Evolutionary conservation across 2,797 vertebrate genomes (phyloP), one percentile per base, ranked within the genome.

Genomic region (Eulemur mongoz): DNA sequence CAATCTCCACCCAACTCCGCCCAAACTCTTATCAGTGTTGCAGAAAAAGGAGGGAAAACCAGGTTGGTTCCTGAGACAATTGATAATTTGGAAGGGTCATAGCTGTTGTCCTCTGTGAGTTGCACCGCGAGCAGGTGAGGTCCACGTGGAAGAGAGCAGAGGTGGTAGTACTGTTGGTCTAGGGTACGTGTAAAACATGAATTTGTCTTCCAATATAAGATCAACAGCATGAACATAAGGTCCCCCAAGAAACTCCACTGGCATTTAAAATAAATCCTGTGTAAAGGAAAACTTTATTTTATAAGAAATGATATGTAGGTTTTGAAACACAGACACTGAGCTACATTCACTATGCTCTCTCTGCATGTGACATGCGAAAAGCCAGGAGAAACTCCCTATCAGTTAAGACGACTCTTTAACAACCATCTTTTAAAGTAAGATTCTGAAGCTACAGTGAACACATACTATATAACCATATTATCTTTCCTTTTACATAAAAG

Each of bases 111-210:
- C 32, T 86, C 32, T 65, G 0, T 45, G 22, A 86, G 0, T 23
- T 18, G 1, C 17, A 13, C 7, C 8, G 25, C 59, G 35, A 79
- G 9, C 35, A 61, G 45, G 65, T 1, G 50, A n/a, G 18, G 43
- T 15, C 40, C 7, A 9, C 0, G 0, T 0, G 32, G 65, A 7
- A 43, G 38, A 75, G 0, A 18, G 17, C 2, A 7, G 80, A 45
- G 20, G 48, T 18, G 25, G 17, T 0, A 11, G 48, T 4, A 10
- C 12, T 13, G 38, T 4, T 54, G 50, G 59, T 43, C 23, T 45
- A n/a, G 35, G 23, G 5, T 32, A 18, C n/a, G 85, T 38, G 14
- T 32, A 91, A 76, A 91, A 63, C 17, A 75, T 27, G 59, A 32
- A 38, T 83, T 76, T 12, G 82, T 73, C 48, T 85, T 69, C 48